phyloP scores from a whole-genome alignment of 1,140 invertebrate genomes.

The Zaprionus vittiger region DNA sequence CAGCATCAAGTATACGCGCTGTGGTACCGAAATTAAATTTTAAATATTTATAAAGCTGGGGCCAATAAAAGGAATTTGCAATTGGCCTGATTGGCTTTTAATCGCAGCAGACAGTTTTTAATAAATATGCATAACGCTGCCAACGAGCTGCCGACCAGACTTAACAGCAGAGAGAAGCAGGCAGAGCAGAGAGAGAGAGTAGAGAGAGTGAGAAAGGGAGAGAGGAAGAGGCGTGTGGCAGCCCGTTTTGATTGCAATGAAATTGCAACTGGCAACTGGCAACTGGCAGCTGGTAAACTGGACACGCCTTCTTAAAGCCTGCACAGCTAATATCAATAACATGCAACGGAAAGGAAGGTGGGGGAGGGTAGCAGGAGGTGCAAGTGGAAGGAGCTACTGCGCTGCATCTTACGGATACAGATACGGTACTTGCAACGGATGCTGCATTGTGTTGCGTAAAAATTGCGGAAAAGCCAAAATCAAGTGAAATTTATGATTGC shows the following conservation, averaged over 20 bases:
- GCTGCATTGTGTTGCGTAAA: conserved; percentile 61
- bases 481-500: conserved; percentile 78
- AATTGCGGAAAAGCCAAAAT: conserved; percentile 60
- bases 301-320: conserved; percentile 29
- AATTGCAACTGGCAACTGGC: conserved; percentile 20
- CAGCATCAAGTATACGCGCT: conserved; percentile 50
- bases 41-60: conserved; percentile 77
- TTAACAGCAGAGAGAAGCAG: neutral
- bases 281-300: conserved; percentile 6
- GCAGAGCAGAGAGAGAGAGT: neutral
- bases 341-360: neutral
- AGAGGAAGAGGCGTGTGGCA: neutral
- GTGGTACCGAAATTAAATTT: conserved; percentile 78
- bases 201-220: neutral
- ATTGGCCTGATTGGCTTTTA: conserved; percentile 82
- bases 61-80: conserved; percentile 80
- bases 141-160: conserved; percentile 10
- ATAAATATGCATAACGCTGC: conserved; percentile 79
- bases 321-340: conserved; percentile 37
- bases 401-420: conserved; percentile 28
- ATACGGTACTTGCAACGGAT: conserved; percentile 37
- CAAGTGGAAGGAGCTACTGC: neutral
- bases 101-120: conserved; percentile 81
- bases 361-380: neutral
- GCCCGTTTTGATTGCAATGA: conserved; percentile 22